phyloP scores from a whole-genome alignment of 2,797 vertebrate species.

The Gymnothorax reevesii region DNA sequence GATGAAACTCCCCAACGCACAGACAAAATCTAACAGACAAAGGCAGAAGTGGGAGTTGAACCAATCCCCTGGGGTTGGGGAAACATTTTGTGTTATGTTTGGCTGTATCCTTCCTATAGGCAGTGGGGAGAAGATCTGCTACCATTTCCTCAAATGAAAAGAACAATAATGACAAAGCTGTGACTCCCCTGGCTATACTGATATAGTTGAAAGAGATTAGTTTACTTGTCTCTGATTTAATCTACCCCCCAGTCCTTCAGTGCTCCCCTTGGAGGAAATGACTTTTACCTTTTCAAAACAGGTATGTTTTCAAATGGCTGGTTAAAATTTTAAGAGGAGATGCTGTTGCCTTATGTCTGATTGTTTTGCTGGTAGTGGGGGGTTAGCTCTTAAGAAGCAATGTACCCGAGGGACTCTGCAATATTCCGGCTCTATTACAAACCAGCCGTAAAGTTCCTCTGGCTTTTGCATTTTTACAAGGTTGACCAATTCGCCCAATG shows the following conservation, averaged over 20 bases:
- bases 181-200: conserved; percentile 50
- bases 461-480: conserved; percentile 32
- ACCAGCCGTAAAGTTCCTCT: neutral
- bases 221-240: conserved; percentile 58
- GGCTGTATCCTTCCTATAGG: neutral
- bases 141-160: conserved; percentile 31
- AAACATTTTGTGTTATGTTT: conserved; percentile 33
- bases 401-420: conserved; percentile 24
- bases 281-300: conserved; percentile 29
- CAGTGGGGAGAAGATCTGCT: conserved; percentile 26
- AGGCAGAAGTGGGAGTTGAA: conserved; percentile 2
- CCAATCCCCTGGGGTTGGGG: neutral
- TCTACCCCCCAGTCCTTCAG: conserved; percentile 40
- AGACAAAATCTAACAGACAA: neutral
- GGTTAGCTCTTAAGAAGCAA: conserved; percentile 14
- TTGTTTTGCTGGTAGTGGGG: neutral
- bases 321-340: conserved; percentile 32
- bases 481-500: conserved; percentile 27
- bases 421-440: conserved; percentile 24
- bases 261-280: conserved; percentile 28
- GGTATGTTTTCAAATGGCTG: conserved; percentile 23
- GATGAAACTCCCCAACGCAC: conserved; percentile 5
- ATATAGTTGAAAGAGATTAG: conserved; percentile 63
- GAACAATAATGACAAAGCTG: conserved; percentile 22
- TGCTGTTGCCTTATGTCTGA: conserved; percentile 9